phyloP scores from a whole-genome alignment of 2,888 invertebrate genomes.

The Eupithecia inturbata region DNA sequence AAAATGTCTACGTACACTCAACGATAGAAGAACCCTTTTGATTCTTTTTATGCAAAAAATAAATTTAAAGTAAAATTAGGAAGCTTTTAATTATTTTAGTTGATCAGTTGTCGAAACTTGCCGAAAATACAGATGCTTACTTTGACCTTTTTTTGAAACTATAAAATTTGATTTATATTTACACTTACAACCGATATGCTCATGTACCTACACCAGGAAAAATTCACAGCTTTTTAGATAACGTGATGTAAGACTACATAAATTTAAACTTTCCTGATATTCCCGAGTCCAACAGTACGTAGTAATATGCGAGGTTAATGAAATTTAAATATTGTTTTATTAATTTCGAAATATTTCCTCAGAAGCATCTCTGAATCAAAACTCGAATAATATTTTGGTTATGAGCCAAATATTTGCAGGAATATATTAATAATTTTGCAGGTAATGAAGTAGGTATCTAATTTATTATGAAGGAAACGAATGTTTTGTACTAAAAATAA shows the following conservation, averaged over 20 bases:
- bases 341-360: conserved; percentile 42
- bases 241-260: not conserved
- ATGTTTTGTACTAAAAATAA: not conserved
- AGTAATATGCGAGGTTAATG: conserved; percentile 56
- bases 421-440: conserved; percentile 22
- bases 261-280: not conserved
- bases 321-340: conserved; percentile 59
- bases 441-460: conserved; percentile 8
- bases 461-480: not conserved
- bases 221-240: too few relatives aligned
- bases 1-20: conserved; percentile 65
- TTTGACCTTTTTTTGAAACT: not conserved
- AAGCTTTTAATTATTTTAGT: not conserved
- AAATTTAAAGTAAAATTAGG: not conserved
- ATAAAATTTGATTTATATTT: too few relatives aligned
- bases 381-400: conserved; percentile 27
- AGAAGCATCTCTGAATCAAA: conserved; percentile 23
- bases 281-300: conserved; percentile 33
- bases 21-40: conserved; percentile 35
- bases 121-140: not conserved
- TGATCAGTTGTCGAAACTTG: not conserved
- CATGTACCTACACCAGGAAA: too few relatives aligned
- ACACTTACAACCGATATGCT: too few relatives aligned
- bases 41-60: not conserved
- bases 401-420: conserved; percentile 24